Percentiles rank a stretch among this genome's conserved stretches.
These are phyloP conservation scores for Ericerus pela DNA, from an alignment of 1,140 invertebrate genomes.

Conservation along the genomic window DNA sequence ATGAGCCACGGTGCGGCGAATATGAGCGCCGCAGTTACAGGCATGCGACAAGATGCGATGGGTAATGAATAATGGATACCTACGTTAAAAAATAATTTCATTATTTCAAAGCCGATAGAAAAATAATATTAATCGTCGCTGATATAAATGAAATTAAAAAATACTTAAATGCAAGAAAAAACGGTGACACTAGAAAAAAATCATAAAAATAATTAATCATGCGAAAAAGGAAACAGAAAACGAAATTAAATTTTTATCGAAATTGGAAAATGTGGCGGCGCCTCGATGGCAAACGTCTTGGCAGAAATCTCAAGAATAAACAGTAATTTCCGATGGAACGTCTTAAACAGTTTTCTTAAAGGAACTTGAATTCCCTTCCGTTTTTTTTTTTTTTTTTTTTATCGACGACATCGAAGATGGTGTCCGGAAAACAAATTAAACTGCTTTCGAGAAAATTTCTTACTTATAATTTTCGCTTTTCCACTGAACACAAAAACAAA, in stretches of 20 bases:
- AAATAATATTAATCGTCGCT: no score
- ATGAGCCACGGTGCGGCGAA: slow-evolving; percentile 77
- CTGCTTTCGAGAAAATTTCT: background rate
- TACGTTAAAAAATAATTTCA: background rate
- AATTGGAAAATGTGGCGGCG: no score
- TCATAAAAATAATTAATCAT: slow-evolving; percentile 5
- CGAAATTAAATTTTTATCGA: slow-evolving; percentile 2
- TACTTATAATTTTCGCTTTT: no score
- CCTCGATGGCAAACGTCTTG: no score
- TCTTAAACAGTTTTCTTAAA: slow-evolving; percentile 4
- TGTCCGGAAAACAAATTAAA: slow-evolving; percentile 11
- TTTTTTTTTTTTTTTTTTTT: slow-evolving; percentile 2
- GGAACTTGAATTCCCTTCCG: background rate
- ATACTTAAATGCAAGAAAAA: no score
- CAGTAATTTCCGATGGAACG: slow-evolving; percentile 6
- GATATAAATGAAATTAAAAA: no score
- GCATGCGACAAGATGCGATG: slow-evolving; percentile 79
- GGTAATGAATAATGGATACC: slow-evolving; percentile 39
- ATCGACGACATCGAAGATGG: no score
- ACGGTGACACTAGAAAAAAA: no score
- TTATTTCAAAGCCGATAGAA: no score
- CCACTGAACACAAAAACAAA: no score
- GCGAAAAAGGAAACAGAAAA: slow-evolving; percentile 7
- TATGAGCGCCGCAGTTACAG: slow-evolving; percentile 61
- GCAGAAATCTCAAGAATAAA: slow-evolving; percentile 4